phyloP scores from a whole-genome alignment of 2,113 vertebrate species.

The Nesospiza acunhae region DNA sequence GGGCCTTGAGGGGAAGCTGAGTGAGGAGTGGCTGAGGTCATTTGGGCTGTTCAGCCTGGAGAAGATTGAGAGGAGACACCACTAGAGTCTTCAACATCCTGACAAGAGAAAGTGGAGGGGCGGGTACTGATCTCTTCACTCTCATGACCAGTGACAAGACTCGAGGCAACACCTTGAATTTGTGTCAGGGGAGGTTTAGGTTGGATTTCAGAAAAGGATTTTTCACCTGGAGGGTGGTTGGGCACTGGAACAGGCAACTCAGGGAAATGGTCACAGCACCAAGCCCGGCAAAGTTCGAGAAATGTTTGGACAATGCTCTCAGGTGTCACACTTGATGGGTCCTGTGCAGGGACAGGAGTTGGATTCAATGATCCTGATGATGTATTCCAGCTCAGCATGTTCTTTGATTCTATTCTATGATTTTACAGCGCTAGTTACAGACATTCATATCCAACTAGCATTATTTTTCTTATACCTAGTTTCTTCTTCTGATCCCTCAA shows the following conservation, averaged over 20 bases:
- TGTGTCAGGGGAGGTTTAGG: not conserved
- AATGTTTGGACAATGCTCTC: not conserved
- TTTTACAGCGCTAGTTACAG: not conserved
- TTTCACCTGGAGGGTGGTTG: accelerated
- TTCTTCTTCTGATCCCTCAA: not conserved
- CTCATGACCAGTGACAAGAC: not conserved
- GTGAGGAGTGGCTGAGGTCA: not conserved
- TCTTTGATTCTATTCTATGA: not conserved
- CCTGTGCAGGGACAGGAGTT: not conserved
- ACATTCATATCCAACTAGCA: not conserved
- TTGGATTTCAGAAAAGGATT: not conserved
- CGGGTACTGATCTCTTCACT: not conserved
- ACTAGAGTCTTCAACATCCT: not conserved
- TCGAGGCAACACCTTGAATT: not conserved
- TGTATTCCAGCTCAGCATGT: not conserved
- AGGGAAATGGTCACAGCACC: not conserved
- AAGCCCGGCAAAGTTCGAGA: not conserved
- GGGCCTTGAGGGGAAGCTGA: not conserved
- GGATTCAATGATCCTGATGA: not conserved
- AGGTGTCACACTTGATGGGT: not conserved
- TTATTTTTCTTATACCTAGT: not conserved
- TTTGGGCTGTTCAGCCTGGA: not conserved
- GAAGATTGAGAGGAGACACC: not conserved
- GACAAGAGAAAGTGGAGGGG: not conserved
- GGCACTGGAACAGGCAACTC: not conserved